phyloP scores from a whole-genome alignment of 1,140 invertebrate genomes.

The Chironomus striatipennis region DNA sequence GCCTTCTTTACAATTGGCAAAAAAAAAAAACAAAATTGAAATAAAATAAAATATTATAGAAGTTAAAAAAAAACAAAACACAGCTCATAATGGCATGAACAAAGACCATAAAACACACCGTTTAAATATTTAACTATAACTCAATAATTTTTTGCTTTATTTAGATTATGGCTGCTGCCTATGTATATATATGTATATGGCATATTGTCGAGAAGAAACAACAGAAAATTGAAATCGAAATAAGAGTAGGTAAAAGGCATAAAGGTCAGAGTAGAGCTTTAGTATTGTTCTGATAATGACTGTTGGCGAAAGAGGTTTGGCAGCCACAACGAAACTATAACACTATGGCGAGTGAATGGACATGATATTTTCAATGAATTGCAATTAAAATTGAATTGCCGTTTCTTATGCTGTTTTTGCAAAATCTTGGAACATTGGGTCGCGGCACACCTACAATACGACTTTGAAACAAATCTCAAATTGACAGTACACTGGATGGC shows the following conservation, averaged over 20 bases:
- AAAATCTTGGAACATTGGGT: not conserved
- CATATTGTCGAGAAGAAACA: no score
- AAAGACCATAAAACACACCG: constrained; percentile 11
- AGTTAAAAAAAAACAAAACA: not conserved
- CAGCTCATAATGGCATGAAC: not conserved
- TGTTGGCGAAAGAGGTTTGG: constrained; percentile 11
- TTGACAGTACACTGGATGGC: no score
- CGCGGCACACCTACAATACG: not conserved
- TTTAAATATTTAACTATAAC: not conserved
- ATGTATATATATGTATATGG: no score
- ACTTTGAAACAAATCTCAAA: not conserved
- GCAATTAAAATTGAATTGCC: not conserved
- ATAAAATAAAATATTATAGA: no score
- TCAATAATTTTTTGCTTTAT: not conserved
- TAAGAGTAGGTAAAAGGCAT: constrained; percentile 6
- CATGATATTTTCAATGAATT: not conserved
- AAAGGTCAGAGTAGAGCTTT: not conserved
- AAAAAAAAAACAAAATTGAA: not conserved
- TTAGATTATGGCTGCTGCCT: not conserved
- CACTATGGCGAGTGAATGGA: constrained; percentile 5
- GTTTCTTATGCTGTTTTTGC: not conserved
- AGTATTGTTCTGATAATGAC: constrained; percentile 13
- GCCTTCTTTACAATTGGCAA: not conserved
- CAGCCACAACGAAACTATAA: not conserved
- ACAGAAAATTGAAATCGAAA: not conserved